These are phyloP conservation scores for Trachymyrmex septentrionalis DNA, from an alignment of 1,140 invertebrate genomes.

Conservation along the genomic window DNA sequence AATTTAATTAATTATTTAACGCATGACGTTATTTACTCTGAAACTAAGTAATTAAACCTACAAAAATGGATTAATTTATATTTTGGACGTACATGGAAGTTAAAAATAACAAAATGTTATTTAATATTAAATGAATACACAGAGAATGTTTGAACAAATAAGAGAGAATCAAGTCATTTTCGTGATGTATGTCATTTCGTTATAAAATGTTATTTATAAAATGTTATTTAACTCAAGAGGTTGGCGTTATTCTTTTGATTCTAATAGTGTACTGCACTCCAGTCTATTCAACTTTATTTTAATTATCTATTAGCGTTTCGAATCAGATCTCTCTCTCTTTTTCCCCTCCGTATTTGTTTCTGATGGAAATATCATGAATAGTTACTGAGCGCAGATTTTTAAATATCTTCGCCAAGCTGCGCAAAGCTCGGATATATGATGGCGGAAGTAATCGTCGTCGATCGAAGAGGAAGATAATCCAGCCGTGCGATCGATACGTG, in stretches of 20 bases:
- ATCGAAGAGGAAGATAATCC: slow-evolving; percentile 71
- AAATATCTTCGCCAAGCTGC: slow-evolving; percentile 16
- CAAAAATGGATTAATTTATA: too few species aligned
- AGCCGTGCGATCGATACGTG: slow-evolving; percentile 67
- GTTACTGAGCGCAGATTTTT: slow-evolving; percentile 33
- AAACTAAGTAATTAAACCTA: too few species aligned
- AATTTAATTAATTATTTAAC: background rate
- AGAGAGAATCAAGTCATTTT: too few species aligned
- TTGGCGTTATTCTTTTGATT: too few species aligned
- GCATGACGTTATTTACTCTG: too few species aligned
- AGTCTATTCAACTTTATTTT: background rate
- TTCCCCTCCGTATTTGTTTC: background rate
- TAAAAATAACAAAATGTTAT: too few species aligned
- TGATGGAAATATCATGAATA: slow-evolving; percentile 14
- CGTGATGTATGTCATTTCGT: too few species aligned
- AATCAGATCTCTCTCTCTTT: background rate
- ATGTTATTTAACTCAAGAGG: too few species aligned
- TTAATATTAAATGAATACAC: too few species aligned
- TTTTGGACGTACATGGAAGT: too few species aligned
- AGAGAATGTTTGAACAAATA: too few species aligned
- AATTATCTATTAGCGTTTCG: background rate
- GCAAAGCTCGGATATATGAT: background rate
- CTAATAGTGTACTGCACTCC: background rate
- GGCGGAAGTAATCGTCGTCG: slow-evolving; percentile 67
- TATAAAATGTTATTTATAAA: too few species aligned